These are phyloP conservation scores for Tiliacea aurago DNA, from an alignment of 2,888 invertebrate genomes.

Conservation along the genomic window DNA sequence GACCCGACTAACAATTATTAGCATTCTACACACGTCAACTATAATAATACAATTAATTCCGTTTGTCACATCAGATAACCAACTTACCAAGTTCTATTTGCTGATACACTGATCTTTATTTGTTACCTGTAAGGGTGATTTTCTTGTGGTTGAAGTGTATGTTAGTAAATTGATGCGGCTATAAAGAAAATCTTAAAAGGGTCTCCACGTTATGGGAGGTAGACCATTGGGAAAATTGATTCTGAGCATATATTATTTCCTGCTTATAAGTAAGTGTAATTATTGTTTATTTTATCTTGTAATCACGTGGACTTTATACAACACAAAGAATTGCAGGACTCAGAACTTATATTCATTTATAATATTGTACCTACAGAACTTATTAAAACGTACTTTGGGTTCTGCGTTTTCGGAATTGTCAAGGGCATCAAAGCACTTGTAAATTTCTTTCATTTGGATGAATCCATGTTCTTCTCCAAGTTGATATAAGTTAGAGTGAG, in stretches of 20 bases:
- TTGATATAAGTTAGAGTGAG: neutral
- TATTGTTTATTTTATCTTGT: slow-evolving; percentile 26
- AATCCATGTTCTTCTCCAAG: too few relatives aligned
- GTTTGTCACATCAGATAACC: slow-evolving; percentile 74
- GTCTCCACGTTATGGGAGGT: slow-evolving; percentile 79
- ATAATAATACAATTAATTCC: slow-evolving; percentile 90
- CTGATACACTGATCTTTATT: slow-evolving; percentile 54
- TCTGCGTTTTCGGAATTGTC: neutral
- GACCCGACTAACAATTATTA: slow-evolving; percentile 74
- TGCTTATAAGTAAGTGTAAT: slow-evolving; percentile 44
- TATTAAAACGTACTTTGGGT: neutral
- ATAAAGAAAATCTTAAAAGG: slow-evolving; percentile 76
- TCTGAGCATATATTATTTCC: slow-evolving; percentile 61
- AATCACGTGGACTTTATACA: neutral
- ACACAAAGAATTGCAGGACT: neutral
- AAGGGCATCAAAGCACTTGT: neutral
- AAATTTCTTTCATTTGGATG: neutral
- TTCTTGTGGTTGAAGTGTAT: neutral
- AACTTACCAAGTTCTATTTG: slow-evolving; percentile 60
- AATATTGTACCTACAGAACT: neutral
- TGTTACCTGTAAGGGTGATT: slow-evolving; percentile 46
- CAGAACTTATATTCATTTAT: neutral
- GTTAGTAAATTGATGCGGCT: slow-evolving; percentile 52
- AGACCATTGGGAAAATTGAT: slow-evolving; percentile 76
- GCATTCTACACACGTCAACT: slow-evolving; percentile 78